A percentile compares a stretch with the other conserved stretches of the same genome.
These are phyloP conservation scores for Gadus chalcogrammus DNA, from an alignment of 2,113 vertebrate genomes.

Conservation along the genomic window DNA sequence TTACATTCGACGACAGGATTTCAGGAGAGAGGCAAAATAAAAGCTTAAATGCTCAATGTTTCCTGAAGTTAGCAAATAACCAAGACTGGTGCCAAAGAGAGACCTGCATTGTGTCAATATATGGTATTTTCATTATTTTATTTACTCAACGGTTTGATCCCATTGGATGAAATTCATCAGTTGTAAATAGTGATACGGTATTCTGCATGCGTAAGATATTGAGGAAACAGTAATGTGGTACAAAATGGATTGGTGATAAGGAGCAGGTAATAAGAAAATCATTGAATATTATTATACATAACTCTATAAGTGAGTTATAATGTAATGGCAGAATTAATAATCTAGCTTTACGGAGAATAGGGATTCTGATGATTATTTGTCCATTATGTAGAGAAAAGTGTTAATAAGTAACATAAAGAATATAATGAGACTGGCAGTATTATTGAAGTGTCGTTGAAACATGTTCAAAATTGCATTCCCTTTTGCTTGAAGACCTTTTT, in stretches of 20 bases:
- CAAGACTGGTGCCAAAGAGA: conserved; percentile 11
- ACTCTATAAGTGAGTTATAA: no score
- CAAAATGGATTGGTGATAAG: conserved; percentile 1
- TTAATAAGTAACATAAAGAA: no score
- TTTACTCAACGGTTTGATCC: conserved; percentile 25
- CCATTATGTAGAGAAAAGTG: no score
- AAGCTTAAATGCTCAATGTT: conserved; percentile 20
- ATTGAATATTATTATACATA: no score
- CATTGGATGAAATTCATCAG: conserved; percentile 24
- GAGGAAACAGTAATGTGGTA: neutral
- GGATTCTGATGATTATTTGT: no score
- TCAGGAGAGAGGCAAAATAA: conserved; percentile 45
- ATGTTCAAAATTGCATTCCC: no score
- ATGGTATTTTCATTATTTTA: conserved; percentile 37
- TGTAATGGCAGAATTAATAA: no score
- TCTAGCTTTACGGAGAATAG: no score
- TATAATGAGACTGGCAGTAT: no score
- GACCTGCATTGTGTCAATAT: conserved; percentile 50
- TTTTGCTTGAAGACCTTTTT: no score
- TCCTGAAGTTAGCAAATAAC: no score
- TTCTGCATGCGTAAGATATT: conserved; percentile 13
- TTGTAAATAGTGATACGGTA: conserved; percentile 12
- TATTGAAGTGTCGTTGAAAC: no score
- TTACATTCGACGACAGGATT: conserved; percentile 53
- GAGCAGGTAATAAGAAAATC: neutral